Conservation (phyloP, 1,140 invertebrate species). For the Notospermus geniculatus region DNA sequence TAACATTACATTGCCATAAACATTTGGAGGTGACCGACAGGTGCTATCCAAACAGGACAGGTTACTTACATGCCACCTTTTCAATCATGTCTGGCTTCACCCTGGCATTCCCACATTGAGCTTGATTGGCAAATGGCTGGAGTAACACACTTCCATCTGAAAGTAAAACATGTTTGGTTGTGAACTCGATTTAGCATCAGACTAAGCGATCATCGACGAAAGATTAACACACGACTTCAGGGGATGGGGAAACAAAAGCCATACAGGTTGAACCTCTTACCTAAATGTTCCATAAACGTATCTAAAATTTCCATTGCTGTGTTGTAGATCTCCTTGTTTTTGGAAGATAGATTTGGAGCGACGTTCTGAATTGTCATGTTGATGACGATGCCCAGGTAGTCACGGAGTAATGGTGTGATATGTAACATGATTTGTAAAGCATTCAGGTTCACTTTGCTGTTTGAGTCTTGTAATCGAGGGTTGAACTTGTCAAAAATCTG, state of each 20-base stretch:
- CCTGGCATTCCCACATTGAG: constrained; percentile 42
- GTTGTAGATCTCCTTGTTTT: constrained; percentile 51
- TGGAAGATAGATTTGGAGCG: constrained; percentile 52
- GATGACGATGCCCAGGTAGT: constrained; percentile 39
- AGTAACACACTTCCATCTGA: constrained; percentile 46
- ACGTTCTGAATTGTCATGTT: constrained; percentile 45
- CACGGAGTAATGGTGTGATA: constrained; percentile 41
- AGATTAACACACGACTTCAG: too few species aligned
- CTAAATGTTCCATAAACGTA: constrained; percentile 46
- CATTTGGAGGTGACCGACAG: not conserved
- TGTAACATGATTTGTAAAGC: constrained; percentile 50
- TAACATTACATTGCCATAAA: constrained; percentile 4
- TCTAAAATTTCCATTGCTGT: constrained; percentile 47
- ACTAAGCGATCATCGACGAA: not conserved
- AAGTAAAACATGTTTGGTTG: constrained; percentile 13
- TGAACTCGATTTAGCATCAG: not conserved
- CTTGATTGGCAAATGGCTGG: constrained; percentile 49
- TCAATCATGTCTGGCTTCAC: constrained; percentile 52
- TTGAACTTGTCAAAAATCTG: constrained; percentile 57
- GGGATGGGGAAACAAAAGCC: too few species aligned
- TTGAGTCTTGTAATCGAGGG: constrained; percentile 49
- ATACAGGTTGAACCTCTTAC: constrained; percentile 28
- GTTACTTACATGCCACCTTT: constrained; percentile 50
- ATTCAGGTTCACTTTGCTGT: constrained; percentile 54
- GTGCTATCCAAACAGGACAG: not conserved